Evolutionary conservation across 2,888 invertebrate species (phyloP), one percentile per base, ranked within the genome.

Genomic region (Tetragnatha montana): DNA sequence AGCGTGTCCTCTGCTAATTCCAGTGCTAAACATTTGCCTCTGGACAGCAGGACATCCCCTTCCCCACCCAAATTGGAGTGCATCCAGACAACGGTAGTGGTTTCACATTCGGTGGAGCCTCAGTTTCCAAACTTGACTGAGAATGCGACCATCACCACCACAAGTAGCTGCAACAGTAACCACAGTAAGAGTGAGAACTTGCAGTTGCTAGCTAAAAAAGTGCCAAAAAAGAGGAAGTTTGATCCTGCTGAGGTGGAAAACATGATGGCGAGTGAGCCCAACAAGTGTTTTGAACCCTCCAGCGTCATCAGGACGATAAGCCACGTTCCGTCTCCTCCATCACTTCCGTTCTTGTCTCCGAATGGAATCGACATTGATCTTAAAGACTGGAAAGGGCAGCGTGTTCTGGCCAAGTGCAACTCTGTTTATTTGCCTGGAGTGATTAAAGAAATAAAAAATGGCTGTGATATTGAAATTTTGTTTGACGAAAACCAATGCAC

Each of bases 141-240:
- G 0, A 84, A 35, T 4, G 35, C 35, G n/a, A n/a, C n/a, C n/a
- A n/a, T n/a, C 35, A 35, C 35, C 35, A 4, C 35, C 35, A 4
- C 35, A 4, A 35, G 35, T 35, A 60, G 51, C 50, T 35, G 8
- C 49, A 85, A 68, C 73, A 60, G 69, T 21, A 35, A 35, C 35
- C 1, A 35, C 35, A 35, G 47, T n/a, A 82, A 79, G 35, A 83
- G 87, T 35, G 87, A 87, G 49, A 87, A 90, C 49, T 47, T 83
- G 19, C 69, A 74, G 10, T 60, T 90, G 71, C 70, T 87, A 84
- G 95, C 94, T 90, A 94, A 94, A 92, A 97, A 97, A 93, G 95
- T 98, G 93, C 98, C 98, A 88, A 98, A 98, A 94, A 98, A 98
- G 94, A 95, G 98, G 91, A 97, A 97, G 94, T 97, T 96, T 93